phyloP scores from a whole-genome alignment of 1,140 invertebrate species.

The Megathymus violae region DNA sequence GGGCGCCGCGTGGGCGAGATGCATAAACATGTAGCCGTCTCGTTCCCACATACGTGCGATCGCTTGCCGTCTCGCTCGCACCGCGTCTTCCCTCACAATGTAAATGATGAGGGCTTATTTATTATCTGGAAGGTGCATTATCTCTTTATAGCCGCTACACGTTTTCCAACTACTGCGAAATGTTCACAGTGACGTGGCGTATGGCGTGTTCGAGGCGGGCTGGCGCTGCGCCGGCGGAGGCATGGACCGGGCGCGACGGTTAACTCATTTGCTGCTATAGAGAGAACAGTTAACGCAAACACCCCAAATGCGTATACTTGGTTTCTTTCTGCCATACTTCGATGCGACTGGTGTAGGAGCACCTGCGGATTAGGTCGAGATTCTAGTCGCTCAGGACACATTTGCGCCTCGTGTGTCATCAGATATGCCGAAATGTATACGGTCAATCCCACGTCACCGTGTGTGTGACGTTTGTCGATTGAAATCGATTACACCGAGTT shows the following conservation, averaged over 20 bases:
- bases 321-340: no score
- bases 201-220: constrained; percentile 10
- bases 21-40: constrained; percentile 49
- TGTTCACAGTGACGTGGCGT: constrained; percentile 29
- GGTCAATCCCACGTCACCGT: no score
- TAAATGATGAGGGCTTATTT: constrained; percentile 52
- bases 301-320: no score
- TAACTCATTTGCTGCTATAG: constrained; percentile 1
- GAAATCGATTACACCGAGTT: no score
- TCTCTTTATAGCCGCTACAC: constrained; percentile 34
- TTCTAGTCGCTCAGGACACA: no score
- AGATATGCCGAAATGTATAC: no score
- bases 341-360: no score
- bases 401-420: no score
- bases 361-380: no score
- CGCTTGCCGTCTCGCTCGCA: constrained; percentile 28
- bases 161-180: constrained; percentile 47
- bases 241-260: neutral
- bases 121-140: constrained; percentile 44
- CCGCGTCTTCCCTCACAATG: constrained; percentile 41
- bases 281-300: no score
- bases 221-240: neutral
- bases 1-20: constrained; percentile 49
- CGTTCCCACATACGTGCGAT: constrained; percentile 28
- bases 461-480: no score